phyloP scores from a whole-genome alignment of 2,888 invertebrate genomes.

The Andrena camellia region DNA sequence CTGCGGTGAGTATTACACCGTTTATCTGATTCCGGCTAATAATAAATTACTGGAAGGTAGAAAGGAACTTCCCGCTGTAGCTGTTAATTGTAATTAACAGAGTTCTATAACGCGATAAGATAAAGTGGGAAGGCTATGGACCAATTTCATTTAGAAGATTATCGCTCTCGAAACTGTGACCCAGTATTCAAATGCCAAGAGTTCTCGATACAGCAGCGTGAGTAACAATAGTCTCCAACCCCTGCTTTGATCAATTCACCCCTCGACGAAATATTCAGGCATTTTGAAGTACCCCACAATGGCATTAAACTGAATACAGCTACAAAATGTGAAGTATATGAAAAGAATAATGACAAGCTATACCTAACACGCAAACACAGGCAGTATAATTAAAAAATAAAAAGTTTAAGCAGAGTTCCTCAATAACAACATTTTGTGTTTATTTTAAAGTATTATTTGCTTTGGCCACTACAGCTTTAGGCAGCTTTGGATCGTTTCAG shows the following conservation, averaged over 20 bases:
- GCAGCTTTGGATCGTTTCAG: neutral
- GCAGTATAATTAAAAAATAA: no score
- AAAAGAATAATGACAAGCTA: no score
- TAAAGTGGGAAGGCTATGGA: neutral
- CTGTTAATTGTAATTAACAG: constrained; percentile 31
- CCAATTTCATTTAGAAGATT: constrained; percentile 21
- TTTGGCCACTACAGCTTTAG: neutral
- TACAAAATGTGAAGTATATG: neutral
- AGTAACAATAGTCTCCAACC: constrained; percentile 5
- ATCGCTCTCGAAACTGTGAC: constrained; percentile 24
- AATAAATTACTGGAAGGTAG: neutral
- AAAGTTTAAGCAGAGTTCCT: no score
- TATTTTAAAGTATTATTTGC: no score
- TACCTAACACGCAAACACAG: no score
- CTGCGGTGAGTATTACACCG: neutral
- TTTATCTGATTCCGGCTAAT: neutral
- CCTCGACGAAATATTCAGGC: neutral
- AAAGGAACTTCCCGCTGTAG: neutral
- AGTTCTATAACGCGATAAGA: constrained; percentile 20
- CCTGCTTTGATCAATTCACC: neutral
- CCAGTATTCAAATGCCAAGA: constrained; percentile 25
- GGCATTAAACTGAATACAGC: neutral
- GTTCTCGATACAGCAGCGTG: neutral
- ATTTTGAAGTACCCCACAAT: no score
- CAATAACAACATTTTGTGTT: no score